Evolutionary conservation across 2,888 invertebrate species (phyloP).

Genomic region (Leucania comma): DNA sequence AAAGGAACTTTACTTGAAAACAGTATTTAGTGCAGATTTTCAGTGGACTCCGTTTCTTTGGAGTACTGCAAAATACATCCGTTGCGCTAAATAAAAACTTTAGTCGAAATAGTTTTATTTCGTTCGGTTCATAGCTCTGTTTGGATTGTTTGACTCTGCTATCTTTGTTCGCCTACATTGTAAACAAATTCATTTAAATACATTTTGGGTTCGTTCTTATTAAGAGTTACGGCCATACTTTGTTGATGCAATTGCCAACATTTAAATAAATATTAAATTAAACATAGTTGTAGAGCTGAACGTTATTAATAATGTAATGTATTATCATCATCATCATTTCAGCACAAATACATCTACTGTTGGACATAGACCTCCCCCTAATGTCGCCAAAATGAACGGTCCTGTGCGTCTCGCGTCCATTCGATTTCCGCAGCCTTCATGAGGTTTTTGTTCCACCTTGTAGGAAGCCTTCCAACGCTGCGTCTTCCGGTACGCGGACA

Average conservation of each 20-base stretch:
- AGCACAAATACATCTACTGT: too few relatives aligned
- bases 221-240: slow-evolving; percentile 35
- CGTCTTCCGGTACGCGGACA: too few relatives aligned
- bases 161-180: slow-evolving; percentile 58
- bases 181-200: slow-evolving; percentile 63
- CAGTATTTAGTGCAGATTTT: slow-evolving; percentile 84
- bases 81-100: slow-evolving; percentile 77
- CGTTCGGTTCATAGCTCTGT: slow-evolving; percentile 63
- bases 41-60: slow-evolving; percentile 74
- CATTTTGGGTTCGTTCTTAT: slow-evolving; percentile 48
- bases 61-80: slow-evolving; percentile 76
- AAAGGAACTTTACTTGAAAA: slow-evolving; percentile 83
- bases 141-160: slow-evolving; percentile 56
- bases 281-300: slow-evolving; percentile 24
- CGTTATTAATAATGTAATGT: slow-evolving; percentile 21
- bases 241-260: slow-evolving; percentile 20
- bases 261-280: slow-evolving; percentile 46
- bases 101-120: slow-evolving; percentile 69
- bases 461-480: too few relatives aligned
- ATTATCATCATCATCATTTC: too few relatives aligned
- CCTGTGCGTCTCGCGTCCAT: too few relatives aligned
- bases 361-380: too few relatives aligned
- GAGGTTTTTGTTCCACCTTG: too few relatives aligned
- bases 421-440: too few relatives aligned
- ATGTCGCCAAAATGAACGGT: too few relatives aligned